These are phyloP conservation scores for Cheilosia grossa DNA, from an alignment of 2,888 invertebrate genomes.

Conservation along the genomic window DNA sequence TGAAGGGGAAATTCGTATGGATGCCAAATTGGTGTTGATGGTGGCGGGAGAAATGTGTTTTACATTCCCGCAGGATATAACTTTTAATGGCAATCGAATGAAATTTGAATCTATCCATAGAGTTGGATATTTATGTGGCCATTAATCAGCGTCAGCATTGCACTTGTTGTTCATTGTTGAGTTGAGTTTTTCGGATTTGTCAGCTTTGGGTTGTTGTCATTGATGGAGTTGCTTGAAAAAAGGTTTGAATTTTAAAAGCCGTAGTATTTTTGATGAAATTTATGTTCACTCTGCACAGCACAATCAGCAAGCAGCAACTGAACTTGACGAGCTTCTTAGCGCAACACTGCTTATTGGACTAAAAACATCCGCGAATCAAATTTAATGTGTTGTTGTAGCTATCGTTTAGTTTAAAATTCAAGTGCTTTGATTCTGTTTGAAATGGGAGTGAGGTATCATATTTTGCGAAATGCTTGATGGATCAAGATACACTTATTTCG, in stretches of 20 bases:
- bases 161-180: neutral
- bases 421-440: too few species aligned
- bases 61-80: conserved; percentile 37
- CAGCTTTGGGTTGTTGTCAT: neutral
- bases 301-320: too few species aligned
- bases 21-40: conserved; percentile 22
- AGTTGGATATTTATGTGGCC: neutral
- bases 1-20: conserved; percentile 20
- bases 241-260: neutral
- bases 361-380: too few species aligned
- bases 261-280: too few species aligned
- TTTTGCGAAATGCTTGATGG: too few species aligned
- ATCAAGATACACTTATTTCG: too few species aligned
- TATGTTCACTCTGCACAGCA: too few species aligned
- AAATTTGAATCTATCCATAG: conserved; percentile 28
- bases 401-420: too few species aligned
- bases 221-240: neutral
- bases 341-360: too few species aligned
- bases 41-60: conserved; percentile 28
- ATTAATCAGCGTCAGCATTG: conserved; percentile 7
- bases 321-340: too few species aligned
- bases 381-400: too few species aligned
- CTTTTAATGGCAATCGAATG: conserved; percentile 51
- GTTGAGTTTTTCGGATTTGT: neutral
- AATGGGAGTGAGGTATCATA: too few species aligned